Percentiles rank a stretch among this genome's conserved stretches.
Conservation (phyloP, 2,797 vertebrate genomes). For the Threskiornis aethiopicus region DNA sequence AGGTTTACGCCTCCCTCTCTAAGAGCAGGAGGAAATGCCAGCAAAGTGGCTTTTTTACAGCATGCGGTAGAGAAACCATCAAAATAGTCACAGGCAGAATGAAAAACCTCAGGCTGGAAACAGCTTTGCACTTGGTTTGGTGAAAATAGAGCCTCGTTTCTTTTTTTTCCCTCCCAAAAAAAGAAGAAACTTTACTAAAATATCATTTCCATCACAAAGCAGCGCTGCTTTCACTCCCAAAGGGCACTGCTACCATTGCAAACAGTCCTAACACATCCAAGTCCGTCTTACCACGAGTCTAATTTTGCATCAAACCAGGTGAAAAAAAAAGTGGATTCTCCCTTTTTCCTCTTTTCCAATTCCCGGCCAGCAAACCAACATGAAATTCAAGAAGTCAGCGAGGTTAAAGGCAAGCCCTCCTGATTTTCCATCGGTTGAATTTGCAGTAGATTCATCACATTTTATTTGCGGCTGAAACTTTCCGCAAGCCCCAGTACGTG, state of each 20-base stretch:
- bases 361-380: neutral
- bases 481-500: fast-evolving
- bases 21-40: neutral
- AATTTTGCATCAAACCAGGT: neutral
- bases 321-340: neutral
- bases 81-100: neutral
- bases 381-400: fast-evolving
- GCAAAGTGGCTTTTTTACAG: neutral
- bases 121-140: neutral
- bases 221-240: neutral
- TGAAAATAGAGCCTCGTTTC: neutral
- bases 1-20: neutral
- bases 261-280: neutral
- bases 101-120: neutral
- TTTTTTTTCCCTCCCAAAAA: neutral
- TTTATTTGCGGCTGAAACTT: neutral
- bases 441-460: neutral
- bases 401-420: neutral
- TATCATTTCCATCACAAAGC: neutral
- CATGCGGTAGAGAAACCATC: neutral
- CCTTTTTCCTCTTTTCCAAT: neutral
- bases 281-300: fast-evolving
- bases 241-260: neutral
- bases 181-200: neutral
- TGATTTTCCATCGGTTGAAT: neutral